phyloP scores from a whole-genome alignment of 1,140 invertebrate genomes.

The Sminthurides bifidus region DNA sequence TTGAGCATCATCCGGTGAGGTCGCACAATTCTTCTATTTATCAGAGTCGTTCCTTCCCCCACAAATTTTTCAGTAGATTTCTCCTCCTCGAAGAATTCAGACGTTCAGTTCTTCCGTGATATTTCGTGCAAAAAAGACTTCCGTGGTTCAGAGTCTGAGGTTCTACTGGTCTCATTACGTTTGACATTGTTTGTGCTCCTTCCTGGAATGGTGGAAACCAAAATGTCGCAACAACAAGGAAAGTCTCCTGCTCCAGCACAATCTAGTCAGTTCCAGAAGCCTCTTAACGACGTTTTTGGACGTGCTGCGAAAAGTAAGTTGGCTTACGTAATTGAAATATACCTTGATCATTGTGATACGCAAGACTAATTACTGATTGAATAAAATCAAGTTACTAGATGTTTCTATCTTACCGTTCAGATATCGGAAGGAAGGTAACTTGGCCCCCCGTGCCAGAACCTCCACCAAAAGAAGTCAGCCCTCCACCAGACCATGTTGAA shows the following conservation, averaged over 20 bases:
- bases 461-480: conserved; percentile 1
- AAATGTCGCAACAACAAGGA: neutral
- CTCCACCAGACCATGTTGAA: conserved; percentile 8
- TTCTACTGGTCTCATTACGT: too few species aligned
- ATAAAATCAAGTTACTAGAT: neutral
- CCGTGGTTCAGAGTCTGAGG: too few species aligned
- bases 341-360: neutral
- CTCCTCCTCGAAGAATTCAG: too few species aligned
- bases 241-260: neutral
- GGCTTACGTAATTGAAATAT: neutral
- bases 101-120: too few species aligned
- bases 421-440: conserved; percentile 27
- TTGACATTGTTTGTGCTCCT: too few species aligned
- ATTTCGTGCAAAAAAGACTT: too few species aligned
- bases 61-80: too few species aligned
- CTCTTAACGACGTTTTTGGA: neutral
- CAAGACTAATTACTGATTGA: neutral
- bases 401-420: conserved; percentile 4
- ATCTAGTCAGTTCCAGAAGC: neutral
- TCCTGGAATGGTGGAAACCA: conserved; percentile 2
- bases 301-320: neutral
- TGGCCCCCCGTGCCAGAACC: conserved; percentile 24
- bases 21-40: too few species aligned
- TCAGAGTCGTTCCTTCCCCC: too few species aligned
- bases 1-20: too few species aligned